These are phyloP conservation scores for Ametastegia equiseti DNA, from an alignment of 2,888 invertebrate genomes.

Conservation along the genomic window DNA sequence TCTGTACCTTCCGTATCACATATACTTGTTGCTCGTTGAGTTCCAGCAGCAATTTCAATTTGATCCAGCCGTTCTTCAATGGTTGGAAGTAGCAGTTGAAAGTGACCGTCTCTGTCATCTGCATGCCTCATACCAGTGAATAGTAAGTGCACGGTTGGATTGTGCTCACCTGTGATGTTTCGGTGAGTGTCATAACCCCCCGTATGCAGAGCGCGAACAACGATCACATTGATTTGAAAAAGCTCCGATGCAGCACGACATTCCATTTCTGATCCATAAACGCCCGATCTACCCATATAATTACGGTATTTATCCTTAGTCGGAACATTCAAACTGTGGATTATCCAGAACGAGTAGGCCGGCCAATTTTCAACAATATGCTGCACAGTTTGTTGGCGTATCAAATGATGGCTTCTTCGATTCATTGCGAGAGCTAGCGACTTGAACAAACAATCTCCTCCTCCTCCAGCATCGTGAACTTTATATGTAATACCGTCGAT, in stretches of 20 bases:
- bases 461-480: neutral
- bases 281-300: neutral
- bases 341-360: neutral
- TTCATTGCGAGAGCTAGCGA: neutral
- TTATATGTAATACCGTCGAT: neutral
- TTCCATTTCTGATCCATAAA: neutral
- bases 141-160: neutral
- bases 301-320: neutral
- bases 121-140: conserved; percentile 1
- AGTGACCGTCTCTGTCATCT: neutral
- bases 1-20: neutral
- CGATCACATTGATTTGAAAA: neutral
- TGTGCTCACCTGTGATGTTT: neutral
- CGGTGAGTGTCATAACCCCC: neutral
- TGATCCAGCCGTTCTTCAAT: neutral
- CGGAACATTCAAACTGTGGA: neutral
- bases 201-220: neutral
- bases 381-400: neutral
- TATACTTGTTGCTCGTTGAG: neutral
- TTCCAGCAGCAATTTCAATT: neutral
- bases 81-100: neutral
- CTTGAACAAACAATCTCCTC: neutral
- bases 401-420: neutral
- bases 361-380: neutral
- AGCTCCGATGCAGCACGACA: conserved; percentile 1